Conservation (phyloP, 2,113 vertebrate species). For the Equus quagga region DNA sequence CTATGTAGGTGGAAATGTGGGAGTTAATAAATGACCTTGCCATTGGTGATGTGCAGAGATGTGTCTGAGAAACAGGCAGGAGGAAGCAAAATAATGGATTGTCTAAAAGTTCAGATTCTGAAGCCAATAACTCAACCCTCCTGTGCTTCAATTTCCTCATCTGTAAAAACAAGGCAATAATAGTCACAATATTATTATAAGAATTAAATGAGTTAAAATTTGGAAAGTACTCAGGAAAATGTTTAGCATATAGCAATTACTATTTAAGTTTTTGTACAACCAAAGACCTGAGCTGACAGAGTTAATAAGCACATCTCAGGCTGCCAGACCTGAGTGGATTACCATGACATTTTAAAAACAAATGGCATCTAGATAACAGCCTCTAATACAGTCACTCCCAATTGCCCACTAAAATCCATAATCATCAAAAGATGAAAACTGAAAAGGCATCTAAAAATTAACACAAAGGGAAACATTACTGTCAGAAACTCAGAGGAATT, state of each 20-base stretch:
- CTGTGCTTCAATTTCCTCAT: accelerated
- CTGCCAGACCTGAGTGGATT: not conserved
- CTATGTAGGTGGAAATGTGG: accelerated
- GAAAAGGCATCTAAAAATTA: not conserved
- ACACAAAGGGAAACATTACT: not conserved
- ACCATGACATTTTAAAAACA: not conserved
- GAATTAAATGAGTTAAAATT: not conserved
- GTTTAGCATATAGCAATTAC: not conserved
- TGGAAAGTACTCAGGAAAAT: not conserved
- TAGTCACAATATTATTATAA: not conserved
- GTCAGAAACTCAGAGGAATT: not conserved
- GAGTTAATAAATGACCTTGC: not conserved
- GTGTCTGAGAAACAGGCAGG: not conserved
- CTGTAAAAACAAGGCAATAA: not conserved
- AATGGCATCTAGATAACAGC: not conserved
- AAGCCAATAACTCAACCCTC: not conserved
- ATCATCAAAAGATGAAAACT: not conserved
- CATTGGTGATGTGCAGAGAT: accelerated
- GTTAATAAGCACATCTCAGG: not conserved
- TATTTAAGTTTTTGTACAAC: not conserved
- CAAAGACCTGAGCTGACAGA: not conserved
- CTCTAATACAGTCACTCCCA: not conserved
- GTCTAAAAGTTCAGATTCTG: not conserved
- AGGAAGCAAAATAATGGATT: accelerated
- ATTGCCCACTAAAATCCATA: not conserved